These are phyloP conservation scores for Onthophagus sagittarius DNA, from an alignment of 2,888 invertebrate genomes.

Conservation along the genomic window DNA sequence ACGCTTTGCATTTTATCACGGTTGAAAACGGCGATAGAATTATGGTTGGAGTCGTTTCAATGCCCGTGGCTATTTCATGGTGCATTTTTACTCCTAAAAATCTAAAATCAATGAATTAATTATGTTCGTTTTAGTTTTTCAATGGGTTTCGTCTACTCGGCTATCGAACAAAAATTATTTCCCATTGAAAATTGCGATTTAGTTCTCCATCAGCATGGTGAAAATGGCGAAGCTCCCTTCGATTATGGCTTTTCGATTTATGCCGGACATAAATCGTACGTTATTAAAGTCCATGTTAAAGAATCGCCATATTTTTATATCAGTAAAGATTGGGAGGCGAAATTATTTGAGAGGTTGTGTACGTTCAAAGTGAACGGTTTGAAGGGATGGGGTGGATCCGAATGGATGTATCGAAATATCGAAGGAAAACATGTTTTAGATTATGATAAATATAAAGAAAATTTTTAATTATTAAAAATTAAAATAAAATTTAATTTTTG, in stretches of 20 bases:
- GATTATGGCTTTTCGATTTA: constrained; percentile 61
- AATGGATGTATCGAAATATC: constrained; percentile 62
- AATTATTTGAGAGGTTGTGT: constrained; percentile 58
- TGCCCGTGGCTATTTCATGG: constrained; percentile 60
- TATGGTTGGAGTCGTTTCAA: constrained; percentile 58
- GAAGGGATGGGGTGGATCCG: constrained; percentile 61
- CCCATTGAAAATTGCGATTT: constrained; percentile 53
- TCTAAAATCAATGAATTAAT: neutral
- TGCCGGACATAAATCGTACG: constrained; percentile 53
- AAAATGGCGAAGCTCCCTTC: constrained; percentile 54
- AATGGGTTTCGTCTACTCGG: constrained; percentile 59
- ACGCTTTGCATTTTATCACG: constrained; percentile 65
- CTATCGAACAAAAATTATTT: constrained; percentile 43
- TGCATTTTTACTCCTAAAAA: constrained; percentile 39
- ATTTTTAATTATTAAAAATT: neutral
- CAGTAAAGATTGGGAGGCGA: constrained; percentile 57
- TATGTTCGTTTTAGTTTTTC: constrained; percentile 51
- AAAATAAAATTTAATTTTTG: neutral
- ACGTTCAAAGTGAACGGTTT: constrained; percentile 58
- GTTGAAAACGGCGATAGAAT: constrained; percentile 67
- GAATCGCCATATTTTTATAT: constrained; percentile 57
- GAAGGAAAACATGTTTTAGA: constrained; percentile 30
- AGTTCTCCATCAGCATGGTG: constrained; percentile 59
- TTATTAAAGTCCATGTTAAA: constrained; percentile 53
- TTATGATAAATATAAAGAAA: neutral